These are phyloP conservation scores for Nezara viridula DNA, from an alignment of 2,888 invertebrate genomes.

Conservation along the genomic window DNA sequence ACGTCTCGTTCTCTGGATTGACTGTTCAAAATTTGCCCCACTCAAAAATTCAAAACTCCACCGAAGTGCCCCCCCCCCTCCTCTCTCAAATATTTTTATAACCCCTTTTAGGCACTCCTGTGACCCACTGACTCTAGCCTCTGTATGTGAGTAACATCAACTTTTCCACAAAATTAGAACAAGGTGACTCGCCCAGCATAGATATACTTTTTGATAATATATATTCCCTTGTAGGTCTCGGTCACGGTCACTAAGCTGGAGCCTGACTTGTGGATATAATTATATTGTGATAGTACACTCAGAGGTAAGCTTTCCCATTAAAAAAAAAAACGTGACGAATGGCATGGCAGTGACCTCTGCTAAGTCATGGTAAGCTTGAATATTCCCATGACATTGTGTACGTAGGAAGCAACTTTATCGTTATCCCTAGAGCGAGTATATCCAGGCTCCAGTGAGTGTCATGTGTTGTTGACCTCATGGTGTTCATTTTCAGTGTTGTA, in stretches of 20 bases:
- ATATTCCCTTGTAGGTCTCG: background rate
- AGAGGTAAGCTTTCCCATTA: background rate
- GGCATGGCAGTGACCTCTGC: slow-evolving; percentile 13
- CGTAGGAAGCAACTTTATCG: background rate
- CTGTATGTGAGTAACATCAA: no score
- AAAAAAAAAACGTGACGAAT: slow-evolving; percentile 38
- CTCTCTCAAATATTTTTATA: no score
- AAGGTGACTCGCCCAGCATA: no score
- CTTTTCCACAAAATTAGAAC: no score
- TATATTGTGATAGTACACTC: no score
- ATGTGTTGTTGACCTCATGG: background rate
- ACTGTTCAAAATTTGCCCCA: no score
- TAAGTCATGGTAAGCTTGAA: background rate
- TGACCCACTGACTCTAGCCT: no score
- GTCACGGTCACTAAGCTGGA: background rate
- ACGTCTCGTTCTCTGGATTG: no score
- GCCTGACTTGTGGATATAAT: background rate
- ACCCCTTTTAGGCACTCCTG: no score
- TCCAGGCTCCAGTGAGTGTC: background rate
- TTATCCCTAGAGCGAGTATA: background rate
- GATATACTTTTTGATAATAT: background rate
- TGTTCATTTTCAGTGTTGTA: no score
- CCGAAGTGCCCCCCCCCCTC: no score
- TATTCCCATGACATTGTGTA: slow-evolving; percentile 28
- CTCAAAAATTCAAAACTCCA: no score